phyloP scores from a whole-genome alignment of 2,888 invertebrate genomes.

The Drosophila putrida region DNA sequence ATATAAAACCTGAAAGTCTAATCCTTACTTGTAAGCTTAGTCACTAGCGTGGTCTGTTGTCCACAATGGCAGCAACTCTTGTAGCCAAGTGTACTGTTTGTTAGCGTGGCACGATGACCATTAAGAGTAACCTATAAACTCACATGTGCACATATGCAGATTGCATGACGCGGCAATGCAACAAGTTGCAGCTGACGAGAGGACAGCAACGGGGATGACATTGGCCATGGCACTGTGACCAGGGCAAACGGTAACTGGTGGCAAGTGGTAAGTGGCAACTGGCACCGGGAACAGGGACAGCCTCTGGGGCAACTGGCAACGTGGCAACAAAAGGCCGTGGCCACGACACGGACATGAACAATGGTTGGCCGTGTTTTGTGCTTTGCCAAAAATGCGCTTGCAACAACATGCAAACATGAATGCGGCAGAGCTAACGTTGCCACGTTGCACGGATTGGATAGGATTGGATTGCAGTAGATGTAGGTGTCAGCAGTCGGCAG shows the following conservation, averaged over 20 bases:
- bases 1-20: too few relatives aligned
- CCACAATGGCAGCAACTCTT: neutral
- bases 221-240: conserved; percentile 35
- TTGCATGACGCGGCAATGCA: conserved; percentile 49
- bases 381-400: conserved; percentile 61
- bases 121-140: conserved; percentile 12
- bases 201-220: conserved; percentile 23
- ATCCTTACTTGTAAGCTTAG: too few relatives aligned
- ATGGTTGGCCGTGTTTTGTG: conserved; percentile 14
- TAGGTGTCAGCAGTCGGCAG: too few relatives aligned
- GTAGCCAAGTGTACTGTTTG: conserved; percentile 31
- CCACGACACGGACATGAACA: conserved; percentile 54
- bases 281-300: too few relatives aligned
- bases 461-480: conserved; percentile 41
- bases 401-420: conserved; percentile 70
- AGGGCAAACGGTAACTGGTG: neutral
- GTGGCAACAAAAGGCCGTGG: conserved; percentile 32
- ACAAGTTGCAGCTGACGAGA: conserved; percentile 47
- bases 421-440: conserved; percentile 48
- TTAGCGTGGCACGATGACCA: conserved; percentile 21
- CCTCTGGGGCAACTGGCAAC: too few relatives aligned
- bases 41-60: too few relatives aligned
- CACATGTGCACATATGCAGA: conserved; percentile 39
- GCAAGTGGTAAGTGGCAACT: neutral
- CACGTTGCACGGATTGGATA: conserved; percentile 30